Evolutionary conservation across 2,888 invertebrate species (phyloP), one percentile per base, ranked within the genome.

Genomic region (Anagyrus pseudococci): DNA sequence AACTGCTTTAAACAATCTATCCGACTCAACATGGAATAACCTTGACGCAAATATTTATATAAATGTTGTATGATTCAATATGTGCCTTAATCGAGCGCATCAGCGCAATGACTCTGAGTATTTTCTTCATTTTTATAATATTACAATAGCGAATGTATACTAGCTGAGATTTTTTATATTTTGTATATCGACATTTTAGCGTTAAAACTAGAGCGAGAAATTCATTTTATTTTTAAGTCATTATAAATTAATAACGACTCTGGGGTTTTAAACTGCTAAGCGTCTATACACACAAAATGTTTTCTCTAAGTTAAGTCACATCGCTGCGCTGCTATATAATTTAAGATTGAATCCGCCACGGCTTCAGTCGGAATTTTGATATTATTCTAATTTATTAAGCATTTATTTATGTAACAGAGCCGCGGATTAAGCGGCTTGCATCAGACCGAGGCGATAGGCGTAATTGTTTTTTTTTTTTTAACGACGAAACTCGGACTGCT

Each of bases 81-180:
- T 56, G 58, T 59, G 56, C 55, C 59, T 64, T 52, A 33, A 64
- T 40, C 29, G 29, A 17, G 48, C 48, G 50, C 46, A 44, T n/a
- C 29, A 26, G 50, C 55, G 50, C 50, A 15, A 58, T 43, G 48
- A 57, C 57, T 62, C 37, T 40, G 20, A 53, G 33, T 54, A 53
- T 62, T 58, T 58, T 57, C 33, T 56, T 50, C 43, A 33, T 62
- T 49, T 47, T 61, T 40, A 40, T 52, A 20, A 47, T 47, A 26
- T 50, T 46, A 17, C n/a, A n/a, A n/a, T n/a, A n/a, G n/a, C n/a
- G n/a, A n/a, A n/a, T n/a, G 41, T 29, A 22, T 13, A 54, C 26
- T 52, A 55, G 50, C 23, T 29, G 50, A 59, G 58, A 64, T 56
- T 47, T 20, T 54, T 58, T 25, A 41, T 58, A 58, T 48, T 54